Evolutionary conservation across 2,888 invertebrate species (phyloP), one percentile per base, ranked within the genome.

Genomic region (Pyrrhosoma nymphula): DNA sequence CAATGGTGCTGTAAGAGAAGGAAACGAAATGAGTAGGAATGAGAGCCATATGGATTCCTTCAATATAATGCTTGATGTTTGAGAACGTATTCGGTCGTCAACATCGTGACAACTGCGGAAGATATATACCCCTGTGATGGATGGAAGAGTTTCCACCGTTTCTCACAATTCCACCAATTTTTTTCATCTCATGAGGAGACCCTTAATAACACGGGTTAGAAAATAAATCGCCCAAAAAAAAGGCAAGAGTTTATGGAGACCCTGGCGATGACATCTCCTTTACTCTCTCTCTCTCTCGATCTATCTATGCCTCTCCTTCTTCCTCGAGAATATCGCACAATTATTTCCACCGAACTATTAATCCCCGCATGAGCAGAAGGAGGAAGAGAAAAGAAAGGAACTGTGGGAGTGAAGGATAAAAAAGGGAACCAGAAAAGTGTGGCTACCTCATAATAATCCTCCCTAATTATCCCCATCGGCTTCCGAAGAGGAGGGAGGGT

Each of bases 391-490:
- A 26, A 82, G 82, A 82, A 35, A 35, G 30, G 26, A n/a, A 26
- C 23, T 14, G 82, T 3, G 75, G 16, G 12, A 20, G 60, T 4
- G 82, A 82, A n/a, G 35, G 26, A 26, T 35, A 26, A 82, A 26
- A 82, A 69, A 82, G 35, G n/a, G 82, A 26, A 35, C 0, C 23
- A 82, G 82, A 35, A 14, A 6, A 35, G 82, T 30, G 26, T 82
- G 30, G 30, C 82, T 35, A 82, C 82, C 35, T 82, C 82, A 82
- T 82, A 82, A 82, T 82, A 82, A 82, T 82, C 82, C 82, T 82
- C 82, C 82, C 82, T 82, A 82, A 82, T 82, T 82, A 82, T 82
- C 82, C 82, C 35, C n/a, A n/a, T 35, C 82, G 82, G 82, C 82
- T 82, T 26, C 35, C 82, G 14, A 10, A 39, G 88, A 47, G 47